A percentile compares a stretch with the other conserved stretches of the same genome.
phyloP scores from a whole-genome alignment of 2,888 invertebrate genomes.

The Escarpia spicata region DNA sequence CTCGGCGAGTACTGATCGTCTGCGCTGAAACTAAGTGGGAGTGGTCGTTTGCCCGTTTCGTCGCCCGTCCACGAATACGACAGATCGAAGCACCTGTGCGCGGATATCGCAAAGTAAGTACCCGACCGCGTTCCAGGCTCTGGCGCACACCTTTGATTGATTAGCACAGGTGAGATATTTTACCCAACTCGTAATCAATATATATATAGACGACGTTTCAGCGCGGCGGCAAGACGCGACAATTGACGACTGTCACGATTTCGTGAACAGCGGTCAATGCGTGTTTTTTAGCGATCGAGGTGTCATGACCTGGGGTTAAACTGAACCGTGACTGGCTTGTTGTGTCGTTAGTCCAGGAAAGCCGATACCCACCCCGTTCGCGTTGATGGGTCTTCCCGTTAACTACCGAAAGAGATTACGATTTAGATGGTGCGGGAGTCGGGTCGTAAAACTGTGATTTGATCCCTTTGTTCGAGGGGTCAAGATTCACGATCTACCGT shows the following conservation, averaged over 20 bases:
- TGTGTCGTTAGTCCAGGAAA: not conserved
- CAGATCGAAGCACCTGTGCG: not conserved
- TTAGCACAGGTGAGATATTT: not conserved
- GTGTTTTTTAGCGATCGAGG: not conserved
- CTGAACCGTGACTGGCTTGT: not conserved
- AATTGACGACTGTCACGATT: not conserved
- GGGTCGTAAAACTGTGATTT: not conserved
- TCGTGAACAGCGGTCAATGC: not conserved
- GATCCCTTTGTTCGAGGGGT: not conserved
- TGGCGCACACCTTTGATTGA: not conserved
- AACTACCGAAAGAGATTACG: not conserved
- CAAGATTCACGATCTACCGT: not conserved
- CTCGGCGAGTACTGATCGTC: not conserved
- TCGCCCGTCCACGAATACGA: not conserved
- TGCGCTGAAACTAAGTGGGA: not conserved
- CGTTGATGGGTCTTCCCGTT: not conserved
- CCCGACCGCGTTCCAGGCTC: not conserved
- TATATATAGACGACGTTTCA: not conserved
- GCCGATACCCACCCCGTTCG: not conserved
- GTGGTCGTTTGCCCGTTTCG: not conserved
- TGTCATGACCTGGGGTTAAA: not conserved
- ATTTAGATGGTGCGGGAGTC: not conserved
- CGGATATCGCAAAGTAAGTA: slow-evolving; percentile 4
- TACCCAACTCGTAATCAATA: slow-evolving; percentile 16
- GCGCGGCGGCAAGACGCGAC: not conserved